Conservation (phyloP, 2,888 invertebrate species). For the Rhodophaea formosa region DNA sequence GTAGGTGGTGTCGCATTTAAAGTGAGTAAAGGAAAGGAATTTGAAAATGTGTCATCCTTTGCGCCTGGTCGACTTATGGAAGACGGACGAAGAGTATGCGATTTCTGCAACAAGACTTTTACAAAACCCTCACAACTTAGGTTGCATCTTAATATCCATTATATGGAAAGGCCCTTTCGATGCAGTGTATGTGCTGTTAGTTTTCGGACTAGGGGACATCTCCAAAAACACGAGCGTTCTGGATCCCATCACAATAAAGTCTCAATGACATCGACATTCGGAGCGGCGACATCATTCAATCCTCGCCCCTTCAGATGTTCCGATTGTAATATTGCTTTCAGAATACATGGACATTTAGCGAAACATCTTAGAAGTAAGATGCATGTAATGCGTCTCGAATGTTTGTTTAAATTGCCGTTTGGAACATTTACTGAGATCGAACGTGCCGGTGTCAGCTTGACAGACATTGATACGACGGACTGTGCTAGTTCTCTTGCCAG, state of each 20-base stretch:
- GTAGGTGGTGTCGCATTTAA: constrained; percentile 83
- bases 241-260: constrained; percentile 96
- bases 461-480: constrained; percentile 97
- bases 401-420: constrained; percentile 94
- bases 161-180: constrained; percentile 94
- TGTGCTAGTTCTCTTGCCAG: constrained; percentile 96
- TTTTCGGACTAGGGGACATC: constrained; percentile 93
- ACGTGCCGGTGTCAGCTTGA: constrained; percentile 92
- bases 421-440: constrained; percentile 97
- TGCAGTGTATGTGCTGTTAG: constrained; percentile 96
- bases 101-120: constrained; percentile 95
- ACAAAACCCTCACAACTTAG: constrained; percentile 94
- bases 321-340: constrained; percentile 97
- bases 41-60: constrained; percentile 63
- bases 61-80: constrained; percentile 82
- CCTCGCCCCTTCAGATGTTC: constrained; percentile 97
- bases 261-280: constrained; percentile 92
- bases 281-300: constrained; percentile 92
- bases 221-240: constrained; percentile 96
- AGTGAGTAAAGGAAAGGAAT: constrained; percentile 78
- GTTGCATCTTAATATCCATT: constrained; percentile 97
- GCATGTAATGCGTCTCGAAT: constrained; percentile 96
- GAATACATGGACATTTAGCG: constrained; percentile 97
- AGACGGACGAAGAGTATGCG: constrained; percentile 89
- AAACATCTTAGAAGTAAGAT: constrained; percentile 98